phyloP scores from a whole-genome alignment of 2,113 vertebrate species.

The Dasyornis broadbenti region DNA sequence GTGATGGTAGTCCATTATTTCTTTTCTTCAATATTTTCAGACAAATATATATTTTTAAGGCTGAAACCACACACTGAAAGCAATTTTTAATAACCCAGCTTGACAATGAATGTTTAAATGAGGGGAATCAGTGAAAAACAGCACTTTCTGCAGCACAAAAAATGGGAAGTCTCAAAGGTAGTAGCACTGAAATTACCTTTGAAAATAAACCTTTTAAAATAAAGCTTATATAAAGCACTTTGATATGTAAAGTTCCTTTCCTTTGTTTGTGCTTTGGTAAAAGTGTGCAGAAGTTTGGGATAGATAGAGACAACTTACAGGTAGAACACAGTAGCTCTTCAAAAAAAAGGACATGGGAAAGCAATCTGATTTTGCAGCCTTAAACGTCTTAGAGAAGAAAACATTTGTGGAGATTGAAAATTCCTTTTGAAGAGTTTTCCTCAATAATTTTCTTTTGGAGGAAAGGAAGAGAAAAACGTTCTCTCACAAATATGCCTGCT shows the following conservation, averaged over 20 bases:
- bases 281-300: neutral
- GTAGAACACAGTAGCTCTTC: neutral
- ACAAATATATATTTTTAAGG: neutral
- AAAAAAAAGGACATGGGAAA: neutral
- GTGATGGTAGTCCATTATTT: neutral
- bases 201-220: neutral
- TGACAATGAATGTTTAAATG: neutral
- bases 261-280: neutral
- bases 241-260: neutral
- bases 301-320: neutral
- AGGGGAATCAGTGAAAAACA: neutral
- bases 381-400: neutral
- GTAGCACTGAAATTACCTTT: neutral
- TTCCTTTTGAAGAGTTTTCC: neutral
- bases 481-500: neutral
- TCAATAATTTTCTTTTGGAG: neutral
- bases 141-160: neutral
- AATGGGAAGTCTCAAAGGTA: neutral
- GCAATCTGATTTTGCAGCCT: neutral
- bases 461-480: neutral
- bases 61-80: neutral
- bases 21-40: neutral
- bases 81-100: neutral
- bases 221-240: neutral
- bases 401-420: neutral